Conservation (phyloP, 2,113 vertebrate species). For the Gasterosteus aculeatus region DNA sequence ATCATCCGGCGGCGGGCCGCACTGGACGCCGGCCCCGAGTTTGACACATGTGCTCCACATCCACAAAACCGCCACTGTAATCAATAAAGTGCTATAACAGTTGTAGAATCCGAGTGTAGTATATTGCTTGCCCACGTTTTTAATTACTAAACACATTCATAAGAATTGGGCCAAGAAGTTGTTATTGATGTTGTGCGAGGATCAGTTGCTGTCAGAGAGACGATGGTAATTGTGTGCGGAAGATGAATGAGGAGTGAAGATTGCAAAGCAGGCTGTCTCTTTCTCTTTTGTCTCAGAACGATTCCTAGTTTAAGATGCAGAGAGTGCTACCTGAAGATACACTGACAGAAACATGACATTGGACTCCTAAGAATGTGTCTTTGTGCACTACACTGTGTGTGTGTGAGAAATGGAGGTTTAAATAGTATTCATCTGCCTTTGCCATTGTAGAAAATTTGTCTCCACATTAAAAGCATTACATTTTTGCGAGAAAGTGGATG, state of each 20-base stretch:
- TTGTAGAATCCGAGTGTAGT: slow-evolving; percentile 13
- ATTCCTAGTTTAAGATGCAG: slow-evolving; percentile 50
- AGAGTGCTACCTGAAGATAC: slow-evolving; percentile 60
- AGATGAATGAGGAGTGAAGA: slow-evolving; percentile 36
- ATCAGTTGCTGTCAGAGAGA: slow-evolving; percentile 26
- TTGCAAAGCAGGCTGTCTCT: slow-evolving; percentile 8
- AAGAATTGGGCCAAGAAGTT: slow-evolving; percentile 27
- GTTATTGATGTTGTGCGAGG: slow-evolving; percentile 6
- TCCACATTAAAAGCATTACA: background rate
- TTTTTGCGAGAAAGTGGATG: background rate
- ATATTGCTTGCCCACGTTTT: slow-evolving; percentile 30
- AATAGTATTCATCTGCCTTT: background rate
- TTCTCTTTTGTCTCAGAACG: slow-evolving; percentile 35
- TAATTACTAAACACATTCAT: slow-evolving; percentile 19
- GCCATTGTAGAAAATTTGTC: slow-evolving; percentile 1
- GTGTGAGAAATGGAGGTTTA: background rate
- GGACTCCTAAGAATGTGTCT: slow-evolving; percentile 62
- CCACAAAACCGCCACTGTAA: slow-evolving; percentile 5
- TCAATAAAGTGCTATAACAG: background rate
- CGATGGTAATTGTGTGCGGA: slow-evolving; percentile 15
- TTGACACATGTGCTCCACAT: no score
- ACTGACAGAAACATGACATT: slow-evolving; percentile 65
- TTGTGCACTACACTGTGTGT: background rate
- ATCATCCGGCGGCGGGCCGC: no score
- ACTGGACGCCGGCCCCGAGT: no score